Evolutionary conservation across 2,888 invertebrate genomes (phyloP), one percentile per base, ranked within the genome.

Genomic region (Drosophila neotestacea): DNA sequence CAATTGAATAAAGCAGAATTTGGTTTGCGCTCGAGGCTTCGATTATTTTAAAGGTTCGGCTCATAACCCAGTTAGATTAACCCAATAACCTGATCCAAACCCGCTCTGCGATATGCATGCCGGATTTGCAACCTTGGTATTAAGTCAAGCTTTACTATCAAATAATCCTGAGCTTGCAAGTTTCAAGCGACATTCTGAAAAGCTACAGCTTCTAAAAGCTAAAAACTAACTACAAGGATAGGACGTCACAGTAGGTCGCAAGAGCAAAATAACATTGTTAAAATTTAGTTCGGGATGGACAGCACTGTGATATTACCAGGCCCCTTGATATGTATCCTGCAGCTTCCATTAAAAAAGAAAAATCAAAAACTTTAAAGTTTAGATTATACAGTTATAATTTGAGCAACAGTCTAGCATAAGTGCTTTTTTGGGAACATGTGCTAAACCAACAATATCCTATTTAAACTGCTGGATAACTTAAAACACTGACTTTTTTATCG

Each of bases 401-500:
- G 16, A 63, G 36, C 70, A 44, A 56, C 55, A 58, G 62, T 59
- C 16, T 76, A 71, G 75, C 58, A n/a, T n/a, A n/a, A n/a, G n/a
- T n/a, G n/a, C n/a, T n/a, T 44, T 58, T 65, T 61, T 38, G 51
- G 42, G 62, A 34, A 42, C 9, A 61, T 16, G 60, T 16, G 67
- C 47, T 36, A 28, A 34, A 41, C 22, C 22, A 42, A 38, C 46
- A 50, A 79, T 78, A 74, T 79, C 75, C 79, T 79, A 81, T 72
- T 50, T 61, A 73, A 67, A 72, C 77, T 66, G 68, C 32, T 6
- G 32, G 7, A 32, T 9, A 32, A 64, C 56, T 67, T 50, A 47
- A 70, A 51, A 65, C 68, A 56, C 67, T 78, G 81, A 81, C 79
- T 80, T 81, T 80, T 80, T 80, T 81, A 79, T 81, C 62, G 79